phyloP scores from a whole-genome alignment of 2,113 vertebrate species.

The Lophotis ruficrista region DNA sequence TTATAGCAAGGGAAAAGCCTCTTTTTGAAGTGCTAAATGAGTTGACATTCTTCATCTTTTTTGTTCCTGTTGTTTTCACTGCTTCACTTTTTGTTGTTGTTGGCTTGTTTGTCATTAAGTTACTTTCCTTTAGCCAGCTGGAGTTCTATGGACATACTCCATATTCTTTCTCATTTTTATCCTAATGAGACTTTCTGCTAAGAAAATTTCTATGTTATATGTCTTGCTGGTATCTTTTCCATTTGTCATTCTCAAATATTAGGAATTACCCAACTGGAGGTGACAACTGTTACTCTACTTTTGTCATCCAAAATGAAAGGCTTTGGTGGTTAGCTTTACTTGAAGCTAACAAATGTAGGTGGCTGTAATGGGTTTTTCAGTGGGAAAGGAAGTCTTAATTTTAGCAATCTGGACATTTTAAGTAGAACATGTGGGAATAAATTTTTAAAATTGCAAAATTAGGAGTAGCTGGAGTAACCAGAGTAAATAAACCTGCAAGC shows the following conservation, averaged over 20 bases:
- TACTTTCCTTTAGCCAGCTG: neutral
- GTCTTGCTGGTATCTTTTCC: neutral
- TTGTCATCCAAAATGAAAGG: conserved; percentile 3
- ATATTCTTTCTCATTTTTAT: neutral
- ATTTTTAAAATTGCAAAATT: neutral
- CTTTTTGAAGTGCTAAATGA: neutral
- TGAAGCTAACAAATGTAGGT: conserved; percentile 1
- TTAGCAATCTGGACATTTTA: neutral
- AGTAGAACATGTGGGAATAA: neutral
- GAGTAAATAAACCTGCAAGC: neutral
- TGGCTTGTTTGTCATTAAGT: neutral
- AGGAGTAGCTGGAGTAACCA: neutral
- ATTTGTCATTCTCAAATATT: neutral
- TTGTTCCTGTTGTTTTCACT: neutral
- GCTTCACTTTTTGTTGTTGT: neutral
- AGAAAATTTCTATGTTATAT: neutral
- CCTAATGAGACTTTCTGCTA: neutral
- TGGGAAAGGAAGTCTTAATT: neutral
- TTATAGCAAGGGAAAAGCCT: neutral
- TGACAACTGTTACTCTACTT: conserved; percentile 23
- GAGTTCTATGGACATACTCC: neutral
- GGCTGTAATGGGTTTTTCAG: neutral
- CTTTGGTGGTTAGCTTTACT: neutral
- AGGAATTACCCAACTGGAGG: neutral
- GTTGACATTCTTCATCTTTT: neutral